A percentile compares a stretch with the other conserved stretches of the same genome.
phyloP scores from a whole-genome alignment of 1,140 invertebrate species.

The Drosophila obscura region DNA sequence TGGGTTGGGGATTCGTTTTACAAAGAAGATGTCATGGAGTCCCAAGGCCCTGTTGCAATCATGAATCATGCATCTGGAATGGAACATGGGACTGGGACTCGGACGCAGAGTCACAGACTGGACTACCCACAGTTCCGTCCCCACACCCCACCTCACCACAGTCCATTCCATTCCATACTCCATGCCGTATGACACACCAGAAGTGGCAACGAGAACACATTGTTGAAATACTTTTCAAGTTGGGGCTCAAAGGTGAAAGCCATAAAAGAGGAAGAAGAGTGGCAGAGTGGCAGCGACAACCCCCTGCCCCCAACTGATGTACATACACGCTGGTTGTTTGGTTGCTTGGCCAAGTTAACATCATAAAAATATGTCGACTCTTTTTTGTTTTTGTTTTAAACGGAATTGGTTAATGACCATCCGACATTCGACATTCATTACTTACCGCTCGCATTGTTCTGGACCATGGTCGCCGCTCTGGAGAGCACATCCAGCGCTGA shows the following conservation, averaged over 20 bases:
- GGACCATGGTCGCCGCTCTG: conserved; percentile 95
- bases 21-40: conserved; percentile 19
- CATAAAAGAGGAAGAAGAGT: conserved; percentile 41
- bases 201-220: conserved; percentile 23
- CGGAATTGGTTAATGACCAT: conserved; percentile 70
- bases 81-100: conserved; percentile 11
- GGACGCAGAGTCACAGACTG: too few species aligned
- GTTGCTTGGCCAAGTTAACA: conserved; percentile 22
- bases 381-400: conserved; percentile 36
- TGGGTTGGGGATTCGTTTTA: conserved; percentile 22
- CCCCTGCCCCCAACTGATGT: conserved; percentile 12
- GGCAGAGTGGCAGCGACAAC: conserved; percentile 2
- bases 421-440: conserved; percentile 57
- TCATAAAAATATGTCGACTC: conserved; percentile 40
- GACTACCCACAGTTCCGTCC: too few species aligned
- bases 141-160: too few species aligned
- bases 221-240: conserved; percentile 47
- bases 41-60: conserved; percentile 25
- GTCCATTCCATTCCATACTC: too few species aligned
- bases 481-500: conserved; percentile 94
- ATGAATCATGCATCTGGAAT: conserved; percentile 44
- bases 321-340: conserved; percentile 8
- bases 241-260: conserved; percentile 65
- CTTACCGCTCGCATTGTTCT: conserved; percentile 86
- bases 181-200: conserved; percentile 7